These are phyloP conservation scores for Fistularia commersonii DNA, from an alignment of 2,797 vertebrate genomes.

Conservation along the genomic window DNA sequence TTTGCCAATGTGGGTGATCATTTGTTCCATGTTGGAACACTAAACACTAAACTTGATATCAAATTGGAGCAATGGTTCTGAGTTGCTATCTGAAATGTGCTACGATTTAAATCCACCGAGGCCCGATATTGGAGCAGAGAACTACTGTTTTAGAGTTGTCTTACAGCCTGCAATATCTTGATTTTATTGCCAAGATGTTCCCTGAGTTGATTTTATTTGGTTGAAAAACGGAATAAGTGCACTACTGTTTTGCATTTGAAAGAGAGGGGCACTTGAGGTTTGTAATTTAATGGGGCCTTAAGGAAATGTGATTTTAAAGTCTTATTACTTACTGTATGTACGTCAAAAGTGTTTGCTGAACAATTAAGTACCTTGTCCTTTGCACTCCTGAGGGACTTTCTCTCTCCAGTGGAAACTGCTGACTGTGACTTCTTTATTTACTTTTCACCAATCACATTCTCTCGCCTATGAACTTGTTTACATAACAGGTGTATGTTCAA, in stretches of 20 bases:
- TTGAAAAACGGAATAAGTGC: slow-evolving; percentile 8
- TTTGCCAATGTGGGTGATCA: slow-evolving; percentile 29
- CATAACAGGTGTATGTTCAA: slow-evolving; percentile 48
- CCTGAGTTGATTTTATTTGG: slow-evolving; percentile 8
- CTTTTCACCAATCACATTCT: slow-evolving; percentile 21
- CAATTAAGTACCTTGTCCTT: slow-evolving; percentile 5
- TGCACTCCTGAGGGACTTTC: slow-evolving; percentile 18
- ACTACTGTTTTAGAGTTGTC: slow-evolving; percentile 5
- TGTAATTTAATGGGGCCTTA: slow-evolving; percentile 58
- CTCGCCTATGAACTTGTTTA: slow-evolving; percentile 37
- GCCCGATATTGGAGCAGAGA: not conserved
- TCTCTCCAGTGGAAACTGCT: slow-evolving; percentile 20
- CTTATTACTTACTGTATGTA: slow-evolving; percentile 19
- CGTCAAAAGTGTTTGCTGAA: slow-evolving; percentile 27
- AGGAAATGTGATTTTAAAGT: slow-evolving; percentile 33
- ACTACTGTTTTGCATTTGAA: slow-evolving; percentile 10
- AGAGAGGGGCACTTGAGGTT: slow-evolving; percentile 13
- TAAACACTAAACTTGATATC: slow-evolving; percentile 11
- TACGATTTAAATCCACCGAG: not conserved
- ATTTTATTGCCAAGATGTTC: slow-evolving; percentile 1
- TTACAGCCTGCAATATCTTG: not conserved
- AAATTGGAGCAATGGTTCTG: slow-evolving; percentile 14
- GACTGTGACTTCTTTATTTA: slow-evolving; percentile 14
- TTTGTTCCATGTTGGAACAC: slow-evolving; percentile 68
- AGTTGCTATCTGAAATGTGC: not conserved